Conservation (phyloP, 2,797 vertebrate genomes). For the Melanotaenia nigrans region DNA sequence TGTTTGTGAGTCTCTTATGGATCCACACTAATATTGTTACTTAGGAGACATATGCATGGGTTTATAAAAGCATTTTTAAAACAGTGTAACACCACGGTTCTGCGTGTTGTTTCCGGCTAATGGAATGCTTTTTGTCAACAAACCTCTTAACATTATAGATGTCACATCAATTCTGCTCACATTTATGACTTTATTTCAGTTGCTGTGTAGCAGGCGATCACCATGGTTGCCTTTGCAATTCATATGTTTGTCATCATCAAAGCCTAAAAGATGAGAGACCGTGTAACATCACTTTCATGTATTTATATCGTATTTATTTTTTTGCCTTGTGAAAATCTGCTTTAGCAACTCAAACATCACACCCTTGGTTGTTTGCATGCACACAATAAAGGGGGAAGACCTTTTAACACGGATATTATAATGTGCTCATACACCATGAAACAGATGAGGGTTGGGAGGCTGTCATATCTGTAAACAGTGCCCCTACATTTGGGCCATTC, state of each 20-base stretch:
- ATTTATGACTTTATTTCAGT: slow-evolving; percentile 42
- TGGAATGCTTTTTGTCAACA: slow-evolving; percentile 70
- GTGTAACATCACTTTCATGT: slow-evolving; percentile 27
- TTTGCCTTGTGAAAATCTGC: slow-evolving; percentile 6
- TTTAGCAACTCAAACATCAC: slow-evolving; percentile 18
- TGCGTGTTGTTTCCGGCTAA: slow-evolving; percentile 52
- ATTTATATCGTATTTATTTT: slow-evolving; percentile 46
- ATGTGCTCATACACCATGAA: slow-evolving; percentile 51
- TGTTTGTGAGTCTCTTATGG: slow-evolving; percentile 31
- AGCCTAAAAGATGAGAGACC: slow-evolving; percentile 32
- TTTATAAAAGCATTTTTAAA: slow-evolving; percentile 65
- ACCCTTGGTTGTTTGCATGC: slow-evolving; percentile 29
- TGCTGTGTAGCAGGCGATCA: slow-evolving; percentile 25
- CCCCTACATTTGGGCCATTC: slow-evolving; percentile 39
- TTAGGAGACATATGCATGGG: slow-evolving; percentile 30
- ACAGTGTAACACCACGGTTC: slow-evolving; percentile 40
- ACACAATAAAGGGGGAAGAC: slow-evolving; percentile 14
- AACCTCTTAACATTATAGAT: slow-evolving; percentile 66
- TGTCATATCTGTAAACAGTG: slow-evolving; percentile 46
- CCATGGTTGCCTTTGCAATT: slow-evolving; percentile 35
- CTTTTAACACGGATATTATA: slow-evolving; percentile 56
- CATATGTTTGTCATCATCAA: slow-evolving; percentile 49
- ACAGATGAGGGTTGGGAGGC: slow-evolving; percentile 40
- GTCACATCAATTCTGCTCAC: slow-evolving; percentile 56
- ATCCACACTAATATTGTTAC: slow-evolving; percentile 38